Evolutionary conservation across 1,140 invertebrate genomes (phyloP), one percentile per base, ranked within the genome.

Genomic region (Solenopsis invicta): DNA sequence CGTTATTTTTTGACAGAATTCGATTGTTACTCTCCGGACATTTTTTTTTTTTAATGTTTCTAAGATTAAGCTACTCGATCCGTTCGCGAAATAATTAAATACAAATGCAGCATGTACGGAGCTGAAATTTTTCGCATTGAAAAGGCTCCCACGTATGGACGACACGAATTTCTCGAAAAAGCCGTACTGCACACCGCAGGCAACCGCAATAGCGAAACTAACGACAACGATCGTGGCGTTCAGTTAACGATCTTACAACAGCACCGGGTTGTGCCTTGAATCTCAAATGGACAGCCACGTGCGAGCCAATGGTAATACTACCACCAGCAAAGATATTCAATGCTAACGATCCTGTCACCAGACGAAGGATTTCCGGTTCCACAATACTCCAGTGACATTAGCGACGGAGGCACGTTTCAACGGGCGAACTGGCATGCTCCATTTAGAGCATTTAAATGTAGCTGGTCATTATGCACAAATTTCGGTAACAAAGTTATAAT

Each of bases 201-300:
- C 59, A 71, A 64, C 62, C 67, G 56, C 67, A 66, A 45, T 54
- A 48, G 62, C 61, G 24, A 50, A 13, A 37, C 16, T 72, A 76
- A 66, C 29, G 37, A 48, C 77, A 90, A 85, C 88, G 64, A 88
- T 88, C 89, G 74, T 24, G 52, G 76, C 52, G 74, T 88, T 90
- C 75, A 87, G 90, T 87, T 91, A 91, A 91, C 89, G 90, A 91
- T 91, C 89, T 91, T 90, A 90, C 89, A 90, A 90, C 84, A 88
- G 66, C 48, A 74, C 12, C 45, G 61, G 54, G 50, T 71, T 85
- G 78, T 88, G 90, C 84, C 82, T 87, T 91, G 90, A 91, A 91
- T 91, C 84, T 91, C 89, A 90, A 90, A 88, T 86, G 56, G 54
- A 48, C 66, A 29, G 4, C 13, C 21, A 59, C 61, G 56, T 59